A percentile compares a stretch with the other conserved stretches of the same genome.
Conservation (phyloP, 2,113 vertebrate species). For the Lepus timidus region DNA sequence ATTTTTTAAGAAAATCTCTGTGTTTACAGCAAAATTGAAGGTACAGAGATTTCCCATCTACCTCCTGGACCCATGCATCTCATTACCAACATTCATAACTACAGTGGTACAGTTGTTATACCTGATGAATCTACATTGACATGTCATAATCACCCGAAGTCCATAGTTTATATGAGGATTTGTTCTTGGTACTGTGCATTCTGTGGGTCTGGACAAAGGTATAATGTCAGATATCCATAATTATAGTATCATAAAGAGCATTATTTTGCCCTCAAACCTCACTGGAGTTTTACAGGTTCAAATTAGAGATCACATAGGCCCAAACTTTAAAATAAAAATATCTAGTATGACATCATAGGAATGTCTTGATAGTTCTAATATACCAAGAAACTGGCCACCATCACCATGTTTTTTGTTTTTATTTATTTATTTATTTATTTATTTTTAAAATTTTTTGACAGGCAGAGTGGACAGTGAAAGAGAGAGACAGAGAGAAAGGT, state of each 20-base stretch:
- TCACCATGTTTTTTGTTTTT: neutral
- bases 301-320: neutral
- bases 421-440: too few relatives aligned
- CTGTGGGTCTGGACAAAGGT: neutral
- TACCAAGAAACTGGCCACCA: neutral
- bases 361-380: neutral
- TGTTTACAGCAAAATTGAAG: neutral
- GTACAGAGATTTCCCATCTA: neutral
- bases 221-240: too few relatives aligned
- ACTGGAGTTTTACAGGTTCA: constrained; percentile 34
- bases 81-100: neutral
- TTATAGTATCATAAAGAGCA: neutral
- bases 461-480: too few relatives aligned
- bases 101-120: neutral
- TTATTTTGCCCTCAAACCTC: neutral
- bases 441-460: too few relatives aligned
- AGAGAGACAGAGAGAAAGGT: too few relatives aligned
- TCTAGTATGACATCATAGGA: neutral
- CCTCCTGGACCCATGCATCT: too few relatives aligned
- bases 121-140: too few relatives aligned
- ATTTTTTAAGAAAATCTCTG: neutral
- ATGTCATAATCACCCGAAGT: neutral
- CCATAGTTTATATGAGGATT: neutral
- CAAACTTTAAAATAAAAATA: neutral
- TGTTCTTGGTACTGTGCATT: neutral